Evolutionary conservation across 2,888 invertebrate genomes (phyloP), one percentile per base, ranked within the genome.

Genomic region (Tupiocoris notatus): DNA sequence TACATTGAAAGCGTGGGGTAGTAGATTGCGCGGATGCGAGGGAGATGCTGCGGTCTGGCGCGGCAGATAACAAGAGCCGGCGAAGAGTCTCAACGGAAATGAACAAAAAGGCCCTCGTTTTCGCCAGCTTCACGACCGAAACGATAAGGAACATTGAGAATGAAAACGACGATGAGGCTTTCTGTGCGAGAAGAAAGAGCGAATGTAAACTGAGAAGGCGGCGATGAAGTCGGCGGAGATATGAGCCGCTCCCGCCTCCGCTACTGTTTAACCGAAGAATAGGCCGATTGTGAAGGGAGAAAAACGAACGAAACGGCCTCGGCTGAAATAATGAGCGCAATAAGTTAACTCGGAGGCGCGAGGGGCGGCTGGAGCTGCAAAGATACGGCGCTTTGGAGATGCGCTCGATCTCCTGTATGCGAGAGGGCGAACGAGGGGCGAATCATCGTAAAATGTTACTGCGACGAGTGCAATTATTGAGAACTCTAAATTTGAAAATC

Each of bases 271-370:
- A 39, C 39, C 39, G 39, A 39, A 39, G 39, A 39, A 39, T 39
- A 39, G 39, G 20, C 59, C 17, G 22, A 59, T 70, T 17, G 9
- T 58, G 57, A 58, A 7, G 71, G 57, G 6, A 70, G 71, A 70
- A 22, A 56, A 9, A 68, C 25, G 73, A 24, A 25, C 59, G 70
- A 39, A 39, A 39, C 39, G 39, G 39, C 39, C 6, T 39, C 39
- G 39, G 39, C 39, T 12, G 65, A 65, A 75, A 75, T 79, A 79
- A 79, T 79, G 78, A 79, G 76, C 71, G 78, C 65, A 76, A 79
- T 77, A 77, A 78, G 77, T 77, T 77, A 79, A 39, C 39, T 39
- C 39, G 39, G 12, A 39, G 39, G 39, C 39, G 61, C 21, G 59
- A 39, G 39, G 39, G 39, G 39, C 3, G 6, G 6, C 39, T 39